Base-by-base conservation (phyloP, 30 jellyfish, hydroid and myxozoan genomes). In the Aurelia sp. region DNA sequence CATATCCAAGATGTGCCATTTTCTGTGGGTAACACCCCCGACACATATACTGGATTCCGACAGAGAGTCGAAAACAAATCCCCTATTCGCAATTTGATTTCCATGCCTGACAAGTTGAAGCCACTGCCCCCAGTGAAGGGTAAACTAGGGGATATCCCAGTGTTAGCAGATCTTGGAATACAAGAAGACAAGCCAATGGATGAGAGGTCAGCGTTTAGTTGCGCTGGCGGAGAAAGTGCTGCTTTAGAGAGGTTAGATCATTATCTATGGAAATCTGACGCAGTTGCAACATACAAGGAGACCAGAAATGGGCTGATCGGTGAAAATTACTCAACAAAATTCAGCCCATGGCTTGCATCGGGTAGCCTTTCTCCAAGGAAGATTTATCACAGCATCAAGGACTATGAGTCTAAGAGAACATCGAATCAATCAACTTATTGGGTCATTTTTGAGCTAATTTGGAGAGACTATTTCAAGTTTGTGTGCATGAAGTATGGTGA, bases 391-490 rank as follows among this genome's bases (percentile, higher is more conserved):
- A 55, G 69, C 20, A 73, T 80, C 22, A 67, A 66, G 74, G 55
- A 70, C 27, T 78, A 66, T 33, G 91, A 80, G 48, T 13, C 57
- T 3, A 47, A 23, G 21, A 47, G 78, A 27, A 69, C 78, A 18
- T 55, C 84, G 18, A 78, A 88, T 66, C 83, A 88, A 19, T 88
- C 96, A 13, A 88, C 96, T 20, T 88, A 88, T 55, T 88, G 96
- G 96, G 93, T 84, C 5, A 78, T 88, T 11, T 88, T 88, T 78
- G 96, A 88, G 62, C 84, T 88, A 13, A 58, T 78, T 3, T 88
- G 96, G 96, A 79, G 96, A 79, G 96, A 88, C 64, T 88, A 88
- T 53, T 88, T 88, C 86, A 79, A 80, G 53, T 79, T 88, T 71
- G 87, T 88, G 6, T 88, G 92, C 37, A 52, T 40, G 53, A 88